Evolutionary conservation across 2,797 vertebrate genomes (phyloP).

Genomic region (Momotus momota): DNA sequence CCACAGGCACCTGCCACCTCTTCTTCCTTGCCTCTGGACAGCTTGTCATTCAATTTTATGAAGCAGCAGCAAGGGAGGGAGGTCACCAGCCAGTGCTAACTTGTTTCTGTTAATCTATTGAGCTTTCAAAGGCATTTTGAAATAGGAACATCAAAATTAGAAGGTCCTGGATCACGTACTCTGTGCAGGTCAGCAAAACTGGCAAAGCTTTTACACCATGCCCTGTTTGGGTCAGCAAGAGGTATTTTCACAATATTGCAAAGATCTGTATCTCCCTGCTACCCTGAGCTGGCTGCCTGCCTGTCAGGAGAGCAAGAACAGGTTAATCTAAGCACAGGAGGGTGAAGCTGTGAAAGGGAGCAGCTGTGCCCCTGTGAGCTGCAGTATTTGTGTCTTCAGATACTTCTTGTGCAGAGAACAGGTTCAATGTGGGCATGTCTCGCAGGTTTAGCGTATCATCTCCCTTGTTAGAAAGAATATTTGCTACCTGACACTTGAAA

Average conservation of each 20-base stretch:
- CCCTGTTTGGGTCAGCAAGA: background rate
- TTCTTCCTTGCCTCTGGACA: background rate
- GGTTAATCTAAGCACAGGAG: background rate
- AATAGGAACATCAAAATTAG: background rate
- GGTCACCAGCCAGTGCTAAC: background rate
- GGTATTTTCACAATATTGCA: background rate
- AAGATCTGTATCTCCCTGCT: too few relatives aligned
- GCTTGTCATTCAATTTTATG: background rate
- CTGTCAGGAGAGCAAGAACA: background rate
- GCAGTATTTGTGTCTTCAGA: background rate
- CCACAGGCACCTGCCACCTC: background rate
- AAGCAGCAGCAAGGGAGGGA: background rate
- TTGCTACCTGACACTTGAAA: background rate
- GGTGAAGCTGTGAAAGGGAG: background rate
- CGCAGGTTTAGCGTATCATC: background rate
- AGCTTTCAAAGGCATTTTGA: background rate
- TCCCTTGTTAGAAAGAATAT: background rate
- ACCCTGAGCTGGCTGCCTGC: background rate
- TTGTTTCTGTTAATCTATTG: background rate
- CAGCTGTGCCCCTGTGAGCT: background rate
- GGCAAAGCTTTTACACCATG: accelerated
- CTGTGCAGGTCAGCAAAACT: background rate
- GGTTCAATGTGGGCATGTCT: background rate
- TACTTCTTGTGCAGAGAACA: background rate
- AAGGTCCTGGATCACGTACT: background rate